A percentile compares a stretch with the other conserved stretches of the same genome.
Conservation (phyloP, 2,113 vertebrate species). For the Cynocephalus volans region DNA sequence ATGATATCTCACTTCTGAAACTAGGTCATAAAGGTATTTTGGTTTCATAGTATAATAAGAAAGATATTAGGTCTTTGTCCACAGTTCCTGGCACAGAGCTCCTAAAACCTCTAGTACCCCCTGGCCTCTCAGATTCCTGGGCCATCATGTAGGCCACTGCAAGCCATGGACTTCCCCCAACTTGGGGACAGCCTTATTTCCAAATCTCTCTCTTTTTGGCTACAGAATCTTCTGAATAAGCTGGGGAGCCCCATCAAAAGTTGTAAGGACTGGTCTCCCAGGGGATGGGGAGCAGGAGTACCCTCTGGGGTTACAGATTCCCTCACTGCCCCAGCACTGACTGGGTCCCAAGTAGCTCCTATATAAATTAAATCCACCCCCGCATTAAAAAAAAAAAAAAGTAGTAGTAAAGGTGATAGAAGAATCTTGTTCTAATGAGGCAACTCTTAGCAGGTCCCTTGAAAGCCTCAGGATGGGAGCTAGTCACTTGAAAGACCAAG, state of each 20-base stretch:
- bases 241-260: not conserved
- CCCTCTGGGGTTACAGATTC: too few relatives aligned
- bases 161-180: not conserved
- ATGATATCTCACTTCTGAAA: not conserved
- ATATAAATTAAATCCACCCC: not conserved
- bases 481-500: not conserved
- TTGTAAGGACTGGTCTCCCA: not conserved
- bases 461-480: not conserved
- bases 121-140: not conserved
- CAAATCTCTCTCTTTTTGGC: not conserved
- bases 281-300: too few relatives aligned
- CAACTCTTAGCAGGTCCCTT: not conserved
- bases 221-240: not conserved
- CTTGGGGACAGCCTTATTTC: not conserved
- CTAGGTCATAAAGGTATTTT: not conserved
- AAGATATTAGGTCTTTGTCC: not conserved
- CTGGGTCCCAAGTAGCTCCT: conserved; percentile 16
- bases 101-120: not conserved
- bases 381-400: not conserved
- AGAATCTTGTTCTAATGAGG: not conserved
- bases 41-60: not conserved
- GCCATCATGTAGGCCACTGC: not conserved
- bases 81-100: not conserved
- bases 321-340: not conserved
- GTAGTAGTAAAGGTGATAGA: not conserved